These are phyloP conservation scores for Strigops habroptila DNA, from an alignment of 2,113 vertebrate species.

Conservation along the genomic window DNA sequence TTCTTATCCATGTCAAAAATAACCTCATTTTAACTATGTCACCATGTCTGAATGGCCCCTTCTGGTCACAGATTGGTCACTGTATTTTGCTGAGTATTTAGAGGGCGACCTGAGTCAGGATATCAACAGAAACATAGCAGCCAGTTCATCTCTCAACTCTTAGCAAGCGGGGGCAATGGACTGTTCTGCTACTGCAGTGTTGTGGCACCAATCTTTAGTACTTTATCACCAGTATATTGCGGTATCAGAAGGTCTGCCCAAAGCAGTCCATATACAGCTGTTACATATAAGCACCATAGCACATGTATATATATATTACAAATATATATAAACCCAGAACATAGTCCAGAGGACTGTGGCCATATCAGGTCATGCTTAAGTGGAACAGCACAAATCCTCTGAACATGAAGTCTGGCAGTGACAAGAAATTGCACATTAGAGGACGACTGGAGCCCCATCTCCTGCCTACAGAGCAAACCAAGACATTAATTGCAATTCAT, in stretches of 20 bases:
- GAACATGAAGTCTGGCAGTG: not conserved
- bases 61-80: not conserved
- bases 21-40: not conserved
- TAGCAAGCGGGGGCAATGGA: not conserved
- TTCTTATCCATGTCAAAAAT: not conserved
- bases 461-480: not conserved
- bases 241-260: not conserved
- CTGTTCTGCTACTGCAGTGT: not conserved
- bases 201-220: not conserved
- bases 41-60: not conserved
- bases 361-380: not conserved
- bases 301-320: accelerated
- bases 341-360: not conserved
- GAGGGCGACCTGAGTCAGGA: not conserved
- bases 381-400: not conserved
- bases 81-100: not conserved
- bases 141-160: not conserved
- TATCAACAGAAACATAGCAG: not conserved
- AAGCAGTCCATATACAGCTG: not conserved
- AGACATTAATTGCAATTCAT: not conserved
- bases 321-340: not conserved
- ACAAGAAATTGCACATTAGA: not conserved
- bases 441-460: not conserved
- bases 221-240: not conserved
- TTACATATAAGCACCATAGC: not conserved